A percentile compares a stretch with the other conserved stretches of the same genome.
Conservation (phyloP, 2,113 vertebrate genomes). For the Nibea albiflora region DNA sequence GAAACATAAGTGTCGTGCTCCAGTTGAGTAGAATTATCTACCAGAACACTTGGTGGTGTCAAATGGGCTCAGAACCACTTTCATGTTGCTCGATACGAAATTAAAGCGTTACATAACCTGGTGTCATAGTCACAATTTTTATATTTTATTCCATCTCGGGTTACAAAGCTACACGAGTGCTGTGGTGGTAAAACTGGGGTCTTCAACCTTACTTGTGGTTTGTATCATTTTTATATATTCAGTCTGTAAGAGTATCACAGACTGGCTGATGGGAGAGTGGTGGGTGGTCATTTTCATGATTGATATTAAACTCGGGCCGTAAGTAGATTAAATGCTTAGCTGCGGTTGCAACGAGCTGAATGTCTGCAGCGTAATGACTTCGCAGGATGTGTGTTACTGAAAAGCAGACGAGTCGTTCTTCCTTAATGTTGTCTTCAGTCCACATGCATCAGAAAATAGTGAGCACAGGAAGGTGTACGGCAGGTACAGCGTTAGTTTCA, state of each 20-base stretch:
- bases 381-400: not conserved
- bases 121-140: not conserved
- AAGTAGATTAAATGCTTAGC: not conserved
- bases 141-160: not conserved
- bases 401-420: not conserved
- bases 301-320: not conserved
- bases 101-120: slow-evolving; percentile 7
- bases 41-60: not conserved
- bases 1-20: slow-evolving; percentile 2
- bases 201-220: not conserved
- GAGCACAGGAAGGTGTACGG: too few relatives aligned
- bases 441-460: too few relatives aligned
- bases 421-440: too few relatives aligned
- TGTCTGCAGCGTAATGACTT: not conserved
- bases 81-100: slow-evolving; percentile 10
- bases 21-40: slow-evolving; percentile 17
- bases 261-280: not conserved
- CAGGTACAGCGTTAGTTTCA: too few relatives aligned
- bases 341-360: not conserved
- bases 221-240: not conserved
- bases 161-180: not conserved
- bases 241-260: not conserved
- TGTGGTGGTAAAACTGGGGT: not conserved
- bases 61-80: slow-evolving; percentile 15
- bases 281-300: not conserved